Conservation (phyloP, 2,797 vertebrate species). For the Merluccius polli region DNA sequence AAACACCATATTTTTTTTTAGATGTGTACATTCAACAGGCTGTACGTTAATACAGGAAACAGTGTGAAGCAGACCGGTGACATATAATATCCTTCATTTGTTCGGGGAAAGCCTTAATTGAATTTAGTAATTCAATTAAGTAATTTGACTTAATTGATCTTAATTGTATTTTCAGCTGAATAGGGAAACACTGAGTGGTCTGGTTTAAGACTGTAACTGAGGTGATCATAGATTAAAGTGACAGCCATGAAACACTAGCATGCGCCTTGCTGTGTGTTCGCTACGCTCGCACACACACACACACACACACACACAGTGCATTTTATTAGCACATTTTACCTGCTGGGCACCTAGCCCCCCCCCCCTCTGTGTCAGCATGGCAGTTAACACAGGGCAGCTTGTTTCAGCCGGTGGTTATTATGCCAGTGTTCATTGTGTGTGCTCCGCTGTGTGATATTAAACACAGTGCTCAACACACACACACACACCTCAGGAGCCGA, state of each 20-base stretch:
- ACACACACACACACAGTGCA: not conserved
- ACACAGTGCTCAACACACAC: not conserved
- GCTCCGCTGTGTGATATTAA: not conserved
- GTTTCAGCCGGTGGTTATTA: not conserved
- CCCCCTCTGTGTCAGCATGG: too few species aligned
- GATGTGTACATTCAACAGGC: not conserved
- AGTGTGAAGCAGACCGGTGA: not conserved
- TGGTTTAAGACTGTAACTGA: not conserved
- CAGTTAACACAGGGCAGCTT: not conserved
- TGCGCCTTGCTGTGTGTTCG: not conserved
- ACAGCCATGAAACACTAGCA: not conserved
- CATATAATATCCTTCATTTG: not conserved
- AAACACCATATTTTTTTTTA: not conserved
- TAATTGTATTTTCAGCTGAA: not conserved
- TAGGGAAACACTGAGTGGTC: not conserved
- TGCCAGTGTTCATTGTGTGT: not conserved
- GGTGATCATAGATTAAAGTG: not conserved
- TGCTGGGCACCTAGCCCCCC: too few species aligned
- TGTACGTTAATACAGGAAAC: not conserved
- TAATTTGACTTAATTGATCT: not conserved
- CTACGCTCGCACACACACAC: too few species aligned
- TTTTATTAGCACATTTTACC: not conserved
- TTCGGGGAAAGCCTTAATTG: not conserved
- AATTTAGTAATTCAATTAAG: not conserved
- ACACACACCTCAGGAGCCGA: not conserved